Conservation (phyloP, 2,113 vertebrate species). For the Emydura subglobosa region DNA sequence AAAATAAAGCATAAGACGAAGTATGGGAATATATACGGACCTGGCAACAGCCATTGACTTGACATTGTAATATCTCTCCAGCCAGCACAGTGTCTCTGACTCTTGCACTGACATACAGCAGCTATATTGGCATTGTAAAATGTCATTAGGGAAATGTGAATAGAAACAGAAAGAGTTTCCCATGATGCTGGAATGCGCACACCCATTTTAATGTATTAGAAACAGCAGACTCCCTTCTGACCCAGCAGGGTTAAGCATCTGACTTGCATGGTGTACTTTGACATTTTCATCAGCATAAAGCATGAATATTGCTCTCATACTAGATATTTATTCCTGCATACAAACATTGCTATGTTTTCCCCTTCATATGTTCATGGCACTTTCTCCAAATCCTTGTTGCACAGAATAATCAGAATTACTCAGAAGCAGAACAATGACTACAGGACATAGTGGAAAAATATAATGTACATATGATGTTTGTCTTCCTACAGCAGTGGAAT, state of each 20-base stretch:
- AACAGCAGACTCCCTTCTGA: not conserved
- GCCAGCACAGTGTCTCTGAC: slow-evolving; percentile 32
- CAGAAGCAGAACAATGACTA: not conserved
- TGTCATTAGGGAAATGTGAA: slow-evolving; percentile 46
- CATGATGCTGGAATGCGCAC: not conserved
- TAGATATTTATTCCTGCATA: not conserved
- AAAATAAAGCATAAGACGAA: not conserved
- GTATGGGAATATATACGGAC: slow-evolving; percentile 44
- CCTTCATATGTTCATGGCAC: not conserved
- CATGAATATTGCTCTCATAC: not conserved
- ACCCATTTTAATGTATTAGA: not conserved
- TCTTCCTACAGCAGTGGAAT: not conserved
- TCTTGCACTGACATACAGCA: slow-evolving; percentile 48
- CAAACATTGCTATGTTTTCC: not conserved
- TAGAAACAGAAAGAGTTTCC: slow-evolving; percentile 43
- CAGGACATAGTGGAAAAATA: not conserved
- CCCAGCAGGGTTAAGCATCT: not conserved
- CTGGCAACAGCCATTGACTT: slow-evolving; percentile 51
- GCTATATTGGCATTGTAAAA: slow-evolving; percentile 41
- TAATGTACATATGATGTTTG: not conserved
- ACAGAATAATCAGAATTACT: not conserved
- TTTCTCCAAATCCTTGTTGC: not conserved
- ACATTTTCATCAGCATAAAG: not conserved
- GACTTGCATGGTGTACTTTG: not conserved
- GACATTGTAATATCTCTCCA: slow-evolving; percentile 59